These are phyloP conservation scores for Coregonus sp. DNA, from an alignment of 2,797 vertebrate species.

Conservation along the genomic window DNA sequence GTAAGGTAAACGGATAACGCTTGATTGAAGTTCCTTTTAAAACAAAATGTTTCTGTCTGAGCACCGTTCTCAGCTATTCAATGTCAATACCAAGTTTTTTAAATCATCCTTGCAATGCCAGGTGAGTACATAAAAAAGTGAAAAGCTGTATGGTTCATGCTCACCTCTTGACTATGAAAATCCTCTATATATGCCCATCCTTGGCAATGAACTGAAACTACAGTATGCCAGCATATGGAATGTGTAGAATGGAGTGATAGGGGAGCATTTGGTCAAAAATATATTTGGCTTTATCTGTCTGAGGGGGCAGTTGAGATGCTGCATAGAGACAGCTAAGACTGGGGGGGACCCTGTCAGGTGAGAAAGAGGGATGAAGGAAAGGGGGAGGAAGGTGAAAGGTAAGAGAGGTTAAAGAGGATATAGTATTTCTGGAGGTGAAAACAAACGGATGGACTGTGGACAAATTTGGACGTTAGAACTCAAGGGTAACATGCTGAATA, in stretches of 20 bases:
- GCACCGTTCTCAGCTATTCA: constrained; percentile 1
- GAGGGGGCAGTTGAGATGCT: constrained; percentile 9
- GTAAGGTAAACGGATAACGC: constrained; percentile 35
- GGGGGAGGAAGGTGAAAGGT: not conserved
- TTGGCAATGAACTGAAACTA: constrained; percentile 42
- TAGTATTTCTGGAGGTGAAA: not conserved
- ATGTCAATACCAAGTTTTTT: constrained; percentile 22
- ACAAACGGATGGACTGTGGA: not conserved
- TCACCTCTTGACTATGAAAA: constrained; percentile 33
- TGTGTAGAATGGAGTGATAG: constrained; percentile 28
- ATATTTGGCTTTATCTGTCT: constrained; percentile 22
- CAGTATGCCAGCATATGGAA: constrained; percentile 35
- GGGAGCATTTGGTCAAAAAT: constrained; percentile 10
- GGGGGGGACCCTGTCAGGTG: constrained; percentile 44
- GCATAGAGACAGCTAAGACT: constrained; percentile 16
- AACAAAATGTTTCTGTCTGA: not conserved
- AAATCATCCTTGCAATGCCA: constrained; percentile 22
- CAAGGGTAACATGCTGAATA: too few relatives aligned
- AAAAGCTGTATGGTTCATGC: constrained; percentile 34
- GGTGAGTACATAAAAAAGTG: not conserved
- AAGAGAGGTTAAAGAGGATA: not conserved
- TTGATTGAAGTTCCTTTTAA: constrained; percentile 41
- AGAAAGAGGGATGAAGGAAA: not conserved
- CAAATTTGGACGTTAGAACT: not conserved
- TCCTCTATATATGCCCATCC: constrained; percentile 33